phyloP scores from a whole-genome alignment of 2,888 invertebrate genomes.

The Drosophila neotestacea region DNA sequence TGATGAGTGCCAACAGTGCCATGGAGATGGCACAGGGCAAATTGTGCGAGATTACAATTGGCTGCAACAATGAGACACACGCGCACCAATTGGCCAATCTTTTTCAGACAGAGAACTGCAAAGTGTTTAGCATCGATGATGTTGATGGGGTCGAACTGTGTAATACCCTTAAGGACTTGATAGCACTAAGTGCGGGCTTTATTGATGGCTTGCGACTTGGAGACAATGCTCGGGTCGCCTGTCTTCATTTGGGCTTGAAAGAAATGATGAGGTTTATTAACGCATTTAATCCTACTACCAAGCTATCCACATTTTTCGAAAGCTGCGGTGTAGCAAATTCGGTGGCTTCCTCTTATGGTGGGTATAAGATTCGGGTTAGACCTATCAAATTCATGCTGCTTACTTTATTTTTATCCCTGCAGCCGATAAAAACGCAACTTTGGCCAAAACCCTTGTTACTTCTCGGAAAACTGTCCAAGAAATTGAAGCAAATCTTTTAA shows the following conservation, averaged over 20 bases:
- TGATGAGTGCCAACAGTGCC: conserved; percentile 99
- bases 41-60: conserved; percentile 99
- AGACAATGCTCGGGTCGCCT: conserved; percentile 99
- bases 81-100: conserved; percentile 93
- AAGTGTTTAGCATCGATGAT: conserved; percentile 97
- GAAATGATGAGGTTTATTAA: conserved; percentile 99
- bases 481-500: conserved; percentile 96
- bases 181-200: conserved; percentile 98
- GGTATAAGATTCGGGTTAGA: background rate
- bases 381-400: too few species aligned
- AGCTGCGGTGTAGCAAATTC: conserved; percentile 99
- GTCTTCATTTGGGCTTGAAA: conserved; percentile 98
- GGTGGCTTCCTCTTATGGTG: conserved; percentile 97
- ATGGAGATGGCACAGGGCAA: conserved; percentile 98
- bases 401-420: background rate
- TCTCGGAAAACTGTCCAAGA: conserved; percentile 95
- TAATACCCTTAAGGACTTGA: conserved; percentile 99
- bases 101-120: conserved; percentile 97
- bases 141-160: conserved; percentile 98
- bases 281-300: conserved; percentile 94
- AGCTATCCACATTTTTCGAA: conserved; percentile 97
- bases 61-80: conserved; percentile 90
- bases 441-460: conserved; percentile 92
- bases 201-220: conserved; percentile 96
- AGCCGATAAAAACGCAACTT: conserved; percentile 66